Evolutionary conservation across 2,797 vertebrate species (phyloP), one percentile per base, ranked within the genome.

Genomic region (Chaunax sp.): DNA sequence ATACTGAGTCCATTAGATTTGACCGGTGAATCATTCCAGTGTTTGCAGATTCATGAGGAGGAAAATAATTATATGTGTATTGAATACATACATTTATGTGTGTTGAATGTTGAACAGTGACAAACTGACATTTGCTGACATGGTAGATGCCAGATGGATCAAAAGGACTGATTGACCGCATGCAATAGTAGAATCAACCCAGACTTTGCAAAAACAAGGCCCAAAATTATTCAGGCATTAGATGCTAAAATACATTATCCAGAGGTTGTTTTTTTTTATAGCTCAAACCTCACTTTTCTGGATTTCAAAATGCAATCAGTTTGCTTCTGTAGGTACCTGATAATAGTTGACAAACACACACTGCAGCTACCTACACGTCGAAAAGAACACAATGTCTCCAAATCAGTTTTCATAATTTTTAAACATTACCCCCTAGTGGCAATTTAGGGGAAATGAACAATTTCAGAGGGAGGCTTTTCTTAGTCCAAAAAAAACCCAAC

Each of bases 381-480:
- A 72, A 81, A 86, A 81, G 84, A 85, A 89, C 85, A 88, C 51
- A 64, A 79, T 90, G 89, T 90, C 77, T 86, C 59, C 66, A 53
- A 51, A 61, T 54, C 69, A 58, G 25, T 43, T 69, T 64, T 47
- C 50, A 54, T 68, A 33, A 59, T n/a, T 20, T 73, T 75, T 57
- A 72, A 78, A 83, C 60, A 69, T 19, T 67, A 0, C 86, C 89
- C 83, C 79, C 90, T 87, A 57, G 53, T 84, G 90, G 88, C 18
- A 1, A 61, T 6, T n/a, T 4, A n/a, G 19, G 10, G n/a, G 54
- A 56, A 55, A 20, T 55, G 38, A 46, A 20, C 19, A 18, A 12
- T 23, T 23, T 46, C n/a, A 12, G 6, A 5, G 16, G 16, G 30
- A 20, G 3, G n/a, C 22, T 19, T 40, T 23, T 63, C 13, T 19